Evolutionary conservation across 1,140 invertebrate genomes (phyloP).

Genomic region (Battus philenor): DNA sequence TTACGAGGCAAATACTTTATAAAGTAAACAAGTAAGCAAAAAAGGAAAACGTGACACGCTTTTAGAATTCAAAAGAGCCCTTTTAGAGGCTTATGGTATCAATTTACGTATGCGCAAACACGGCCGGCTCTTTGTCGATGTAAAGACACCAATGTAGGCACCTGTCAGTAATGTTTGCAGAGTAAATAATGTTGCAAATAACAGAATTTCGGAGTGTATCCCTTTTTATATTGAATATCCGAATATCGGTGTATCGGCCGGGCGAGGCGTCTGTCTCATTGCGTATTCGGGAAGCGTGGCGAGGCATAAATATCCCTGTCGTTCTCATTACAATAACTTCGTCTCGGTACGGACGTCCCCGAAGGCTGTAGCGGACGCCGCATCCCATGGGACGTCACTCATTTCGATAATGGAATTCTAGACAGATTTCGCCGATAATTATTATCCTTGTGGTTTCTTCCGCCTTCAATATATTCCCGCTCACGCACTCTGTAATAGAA

Average conservation of each 20-base stretch:
- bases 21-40: constrained; percentile 2
- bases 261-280: constrained; percentile 31
- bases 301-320: constrained; percentile 69
- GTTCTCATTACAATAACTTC: constrained; percentile 68
- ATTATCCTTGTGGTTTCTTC: constrained; percentile 24
- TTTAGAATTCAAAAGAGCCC: constrained; percentile 13
- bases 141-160: constrained; percentile 27
- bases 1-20: constrained; percentile 1
- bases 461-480: constrained; percentile 6
- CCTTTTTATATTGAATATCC: constrained; percentile 56
- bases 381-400: constrained; percentile 55
- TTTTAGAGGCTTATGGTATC: constrained; percentile 30
- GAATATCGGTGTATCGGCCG: constrained; percentile 18
- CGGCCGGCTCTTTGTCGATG: constrained; percentile 29
- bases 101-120: constrained; percentile 37
- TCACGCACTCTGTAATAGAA: constrained; percentile 5
- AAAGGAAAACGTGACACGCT: constrained; percentile 13
- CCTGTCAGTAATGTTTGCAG: constrained; percentile 47
- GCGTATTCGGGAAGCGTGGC: constrained; percentile 58
- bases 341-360: constrained; percentile 46
- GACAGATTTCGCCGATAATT: constrained; percentile 35
- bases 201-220: constrained; percentile 32
- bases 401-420: constrained; percentile 62
- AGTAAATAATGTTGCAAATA: constrained; percentile 50
- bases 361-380: constrained; percentile 39